Conservation (phyloP, 2,797 vertebrate genomes). For the Neostethus bicornis region DNA sequence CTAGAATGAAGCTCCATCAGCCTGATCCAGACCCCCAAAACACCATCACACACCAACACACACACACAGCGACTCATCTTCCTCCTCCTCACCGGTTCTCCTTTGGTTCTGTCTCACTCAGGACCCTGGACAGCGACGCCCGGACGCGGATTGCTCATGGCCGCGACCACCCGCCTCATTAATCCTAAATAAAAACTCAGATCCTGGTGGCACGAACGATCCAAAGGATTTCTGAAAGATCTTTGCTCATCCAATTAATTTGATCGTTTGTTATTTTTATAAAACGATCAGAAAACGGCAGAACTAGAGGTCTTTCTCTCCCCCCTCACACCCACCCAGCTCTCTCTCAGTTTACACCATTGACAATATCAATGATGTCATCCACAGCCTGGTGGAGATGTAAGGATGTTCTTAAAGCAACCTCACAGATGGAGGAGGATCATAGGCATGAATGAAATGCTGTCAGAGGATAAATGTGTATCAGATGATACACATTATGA, state of each 20-base stretch:
- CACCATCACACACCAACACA: background rate
- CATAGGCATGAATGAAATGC: conserved; percentile 31
- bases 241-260: conserved; percentile 5
- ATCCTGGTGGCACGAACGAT: background rate
- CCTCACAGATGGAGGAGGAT: conserved; percentile 5
- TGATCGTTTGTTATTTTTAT: background rate
- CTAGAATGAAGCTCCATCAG: conserved; percentile 11
- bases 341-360: conserved; percentile 64
- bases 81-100: conserved; percentile 75
- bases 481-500: too few relatives aligned
- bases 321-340: conserved; percentile 37
- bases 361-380: conserved; percentile 83
- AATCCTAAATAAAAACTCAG: background rate
- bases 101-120: conserved; percentile 77
- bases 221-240: conserved; percentile 22
- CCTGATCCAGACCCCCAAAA: conserved; percentile 2
- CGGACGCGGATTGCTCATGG: conserved; percentile 82
- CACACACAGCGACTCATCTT: conserved; percentile 63
- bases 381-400: conserved; percentile 72
- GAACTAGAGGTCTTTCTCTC: conserved; percentile 37
- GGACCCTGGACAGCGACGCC: conserved; percentile 84
- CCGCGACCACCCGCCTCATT: conserved; percentile 55
- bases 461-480: too few relatives aligned
- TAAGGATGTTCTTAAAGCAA: conserved; percentile 82
- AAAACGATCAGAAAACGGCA: conserved; percentile 23